Evolutionary conservation across 37 sponge, comb jelly and placozoan species (phyloP), one percentile per base, ranked within the genome.

Genomic region (Oopsacas minuta): DNA sequence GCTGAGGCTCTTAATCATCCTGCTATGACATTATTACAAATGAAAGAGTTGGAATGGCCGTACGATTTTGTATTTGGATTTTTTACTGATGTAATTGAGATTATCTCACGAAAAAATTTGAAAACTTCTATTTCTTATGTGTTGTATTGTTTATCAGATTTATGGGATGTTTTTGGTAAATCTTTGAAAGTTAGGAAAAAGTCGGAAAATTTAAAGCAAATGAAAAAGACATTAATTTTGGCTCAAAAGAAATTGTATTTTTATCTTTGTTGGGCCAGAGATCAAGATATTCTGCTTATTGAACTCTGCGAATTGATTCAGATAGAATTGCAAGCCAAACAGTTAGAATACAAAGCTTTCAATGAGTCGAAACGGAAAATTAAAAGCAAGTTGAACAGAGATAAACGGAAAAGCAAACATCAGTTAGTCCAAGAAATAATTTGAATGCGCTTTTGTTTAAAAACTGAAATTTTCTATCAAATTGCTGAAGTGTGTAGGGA

Each of bases 211-310:
- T 25, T 10, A 32, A 61, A 61, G 30, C 22, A 61, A 20, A 10
- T 61, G 20, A 61, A 61, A n/a, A 61, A n/a, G 22, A 20, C 1
- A 10, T 61, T 10, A 7, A 32, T 34, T 5, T 20, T 61, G 30
- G 75, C 75, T 61, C 75, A 61, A 34, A 61, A 61, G 30, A 61
- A 61, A n/a, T 61, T 61, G 22, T 61, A 61, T 61, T 61, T 61
- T 34, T 61, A 32, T 34, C 75, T 61, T 5, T 61, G 75, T 61
- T 61, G 75, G 75, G 75, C 75, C 5, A 10, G 22, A 25, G 75
- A 61, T 10, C 30, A 61, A 5, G 32, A 61, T 3, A 32, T 5
- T 61, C 75, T 61, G 28, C 75, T 61, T 61, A 5, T 32, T 32
- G 75, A 61, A 3, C 75, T 61, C 7, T 61, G 75, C 30, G 28